phyloP scores from a whole-genome alignment of 2,797 vertebrate genomes.

The Phalanger gymnotis region DNA sequence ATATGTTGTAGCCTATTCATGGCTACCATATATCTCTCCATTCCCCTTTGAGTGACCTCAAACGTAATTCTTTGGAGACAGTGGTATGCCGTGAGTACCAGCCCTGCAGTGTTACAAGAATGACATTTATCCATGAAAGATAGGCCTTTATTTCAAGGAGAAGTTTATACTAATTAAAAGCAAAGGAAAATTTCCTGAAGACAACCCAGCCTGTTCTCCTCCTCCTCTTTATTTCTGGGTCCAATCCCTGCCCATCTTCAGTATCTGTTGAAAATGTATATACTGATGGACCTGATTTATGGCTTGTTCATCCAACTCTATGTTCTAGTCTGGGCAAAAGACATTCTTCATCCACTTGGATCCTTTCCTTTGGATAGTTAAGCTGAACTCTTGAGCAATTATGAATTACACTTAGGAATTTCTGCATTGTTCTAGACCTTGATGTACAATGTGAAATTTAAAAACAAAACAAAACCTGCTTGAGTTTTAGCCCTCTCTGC shows the following conservation, averaged over 20 bases:
- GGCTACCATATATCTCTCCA: not conserved
- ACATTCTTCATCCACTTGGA: not conserved
- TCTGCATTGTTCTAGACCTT: not conserved
- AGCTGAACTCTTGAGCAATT: not conserved
- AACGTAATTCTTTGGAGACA: not conserved
- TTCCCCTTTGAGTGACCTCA: not conserved
- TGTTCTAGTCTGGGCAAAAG: not conserved
- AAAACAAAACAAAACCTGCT: not conserved
- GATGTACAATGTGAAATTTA: not conserved
- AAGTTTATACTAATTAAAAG: not conserved
- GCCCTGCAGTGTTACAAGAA: not conserved
- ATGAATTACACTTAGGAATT: not conserved
- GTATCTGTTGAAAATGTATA: not conserved
- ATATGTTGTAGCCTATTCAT: not conserved
- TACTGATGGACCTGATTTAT: not conserved
- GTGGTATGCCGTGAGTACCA: not conserved
- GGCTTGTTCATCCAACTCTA: not conserved
- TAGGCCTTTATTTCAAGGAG: not conserved
- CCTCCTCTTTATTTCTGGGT: not conserved
- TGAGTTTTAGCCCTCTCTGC: not conserved
- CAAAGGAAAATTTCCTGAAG: not conserved
- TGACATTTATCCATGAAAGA: not conserved
- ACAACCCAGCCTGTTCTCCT: not conserved
- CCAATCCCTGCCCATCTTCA: not conserved
- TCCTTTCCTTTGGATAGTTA: not conserved